Evolutionary conservation across 2,888 invertebrate genomes (phyloP), one percentile per base, ranked within the genome.

Genomic region (Melieria picta): DNA sequence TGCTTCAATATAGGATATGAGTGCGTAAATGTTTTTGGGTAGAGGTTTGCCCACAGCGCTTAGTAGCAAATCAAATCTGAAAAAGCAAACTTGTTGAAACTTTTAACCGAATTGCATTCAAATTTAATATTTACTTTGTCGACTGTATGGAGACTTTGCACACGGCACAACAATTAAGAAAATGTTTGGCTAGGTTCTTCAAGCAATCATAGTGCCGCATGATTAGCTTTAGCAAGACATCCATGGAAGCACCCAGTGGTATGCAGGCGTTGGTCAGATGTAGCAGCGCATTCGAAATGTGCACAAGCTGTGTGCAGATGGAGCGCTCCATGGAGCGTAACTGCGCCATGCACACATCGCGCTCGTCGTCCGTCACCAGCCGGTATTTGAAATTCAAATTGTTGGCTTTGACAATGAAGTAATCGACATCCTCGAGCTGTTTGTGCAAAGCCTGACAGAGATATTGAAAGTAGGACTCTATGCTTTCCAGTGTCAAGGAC

Each of bases 111-210:
- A 65, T 30, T 30, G 30, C 1, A 13, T 16, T 10, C 6, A 61
- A 42, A 48, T 55, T 3, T 30, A 1, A 0, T 5, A 77, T 80
- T 77, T 72, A 86, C 81, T 80, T 82, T 4, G 79, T 81, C 77
- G 78, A 80, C 50, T 81, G 83, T 61, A 80, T 80, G 13, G 78
- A 79, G 11, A 80, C 74, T 4, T 80, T 76, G 74, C 81, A 75
- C 3, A 71, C 84, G 0, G 88, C 84, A 10, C 89, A 89, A 74
- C 89, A 88, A 7, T 80, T 79, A 16, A 87, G 82, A 77, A 91
- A 91, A 84, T 92, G 90, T 80, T 90, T 91, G 0, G 91, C 88
- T 46, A 92, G 82, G 67, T 88, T 87, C 69, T 88, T 89, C 5
- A 91, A 80, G 62, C 89, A 88, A 13, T 85, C 87, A 80, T 89